Conservation (phyloP, 2,888 invertebrate species). For the Cataglyphis albicans region DNA sequence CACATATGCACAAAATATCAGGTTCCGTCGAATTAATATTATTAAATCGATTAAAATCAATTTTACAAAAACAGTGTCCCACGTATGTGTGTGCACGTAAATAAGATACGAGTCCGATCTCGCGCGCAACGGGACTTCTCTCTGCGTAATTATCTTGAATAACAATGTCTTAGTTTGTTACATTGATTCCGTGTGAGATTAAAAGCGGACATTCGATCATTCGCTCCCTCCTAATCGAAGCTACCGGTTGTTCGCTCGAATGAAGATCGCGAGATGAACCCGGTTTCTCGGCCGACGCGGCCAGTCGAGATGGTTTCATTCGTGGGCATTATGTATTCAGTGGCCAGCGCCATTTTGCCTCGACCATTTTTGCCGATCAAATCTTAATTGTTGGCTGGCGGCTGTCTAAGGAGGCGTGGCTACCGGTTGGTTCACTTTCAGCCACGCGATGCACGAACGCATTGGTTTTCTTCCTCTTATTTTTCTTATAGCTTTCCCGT, state of each 20-base stretch:
- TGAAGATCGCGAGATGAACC: constrained; percentile 66
- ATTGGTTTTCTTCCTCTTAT: constrained; percentile 79
- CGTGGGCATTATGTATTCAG: constrained; percentile 84
- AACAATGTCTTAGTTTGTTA: constrained; percentile 37
- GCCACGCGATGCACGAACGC: constrained; percentile 85
- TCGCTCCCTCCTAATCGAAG: constrained; percentile 68
- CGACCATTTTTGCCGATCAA: constrained; percentile 86
- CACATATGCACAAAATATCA: neutral
- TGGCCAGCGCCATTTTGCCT: constrained; percentile 85
- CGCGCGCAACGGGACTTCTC: neutral
- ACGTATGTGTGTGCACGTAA: neutral
- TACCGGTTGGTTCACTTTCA: constrained; percentile 83
- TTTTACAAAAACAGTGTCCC: neutral
- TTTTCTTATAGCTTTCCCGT: constrained; percentile 52
- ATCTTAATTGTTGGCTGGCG: constrained; percentile 86
- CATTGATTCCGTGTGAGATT: constrained; percentile 20
- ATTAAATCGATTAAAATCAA: constrained; percentile 2
- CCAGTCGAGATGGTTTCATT: constrained; percentile 66
- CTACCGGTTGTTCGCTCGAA: constrained; percentile 63
- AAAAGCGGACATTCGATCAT: neutral
- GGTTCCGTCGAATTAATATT: neutral
- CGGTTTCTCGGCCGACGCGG: constrained; percentile 61
- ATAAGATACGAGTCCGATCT: neutral
- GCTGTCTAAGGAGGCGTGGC: constrained; percentile 86
- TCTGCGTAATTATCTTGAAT: constrained; percentile 14